A percentile compares a stretch with the other conserved stretches of the same genome.
These are phyloP conservation scores for Montipora capitata DNA, from an alignment of 92 coral and sea anemone genomes.

Conservation along the genomic window DNA sequence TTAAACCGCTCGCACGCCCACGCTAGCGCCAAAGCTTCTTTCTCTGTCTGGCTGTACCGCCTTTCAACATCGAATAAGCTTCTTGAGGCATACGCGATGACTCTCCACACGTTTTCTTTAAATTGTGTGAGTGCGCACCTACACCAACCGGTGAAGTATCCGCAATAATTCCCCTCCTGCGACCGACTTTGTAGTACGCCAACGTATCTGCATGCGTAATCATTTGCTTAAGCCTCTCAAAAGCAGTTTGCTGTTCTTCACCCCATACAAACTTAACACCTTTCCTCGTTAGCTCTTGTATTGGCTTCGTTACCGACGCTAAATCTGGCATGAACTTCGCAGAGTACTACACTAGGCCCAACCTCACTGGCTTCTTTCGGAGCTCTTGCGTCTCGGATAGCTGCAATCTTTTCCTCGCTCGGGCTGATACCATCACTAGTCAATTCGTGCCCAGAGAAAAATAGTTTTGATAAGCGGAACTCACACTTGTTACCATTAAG, in stretches of 20 bases:
- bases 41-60: not conserved
- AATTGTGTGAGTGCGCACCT: not conserved
- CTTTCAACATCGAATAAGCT: not conserved
- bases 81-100: not conserved
- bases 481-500: not conserved
- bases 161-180: not conserved
- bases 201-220: not conserved
- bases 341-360: not conserved
- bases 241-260: not conserved
- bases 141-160: not conserved
- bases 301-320: not conserved
- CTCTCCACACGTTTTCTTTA: not conserved
- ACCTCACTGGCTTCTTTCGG: not conserved
- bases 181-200: not conserved
- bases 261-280: not conserved
- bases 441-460: not conserved
- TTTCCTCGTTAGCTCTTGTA: not conserved
- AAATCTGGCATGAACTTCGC: not conserved
- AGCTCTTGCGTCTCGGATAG: not conserved
- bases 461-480: not conserved
- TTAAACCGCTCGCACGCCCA: not conserved
- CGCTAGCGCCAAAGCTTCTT: not conserved
- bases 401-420: slow-evolving; percentile 1
- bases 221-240: not conserved
- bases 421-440: slow-evolving; percentile 1